Evolutionary conservation across 37 sponge, comb jelly and placozoan genomes (phyloP).

Genomic region (Beroe forskalii): DNA sequence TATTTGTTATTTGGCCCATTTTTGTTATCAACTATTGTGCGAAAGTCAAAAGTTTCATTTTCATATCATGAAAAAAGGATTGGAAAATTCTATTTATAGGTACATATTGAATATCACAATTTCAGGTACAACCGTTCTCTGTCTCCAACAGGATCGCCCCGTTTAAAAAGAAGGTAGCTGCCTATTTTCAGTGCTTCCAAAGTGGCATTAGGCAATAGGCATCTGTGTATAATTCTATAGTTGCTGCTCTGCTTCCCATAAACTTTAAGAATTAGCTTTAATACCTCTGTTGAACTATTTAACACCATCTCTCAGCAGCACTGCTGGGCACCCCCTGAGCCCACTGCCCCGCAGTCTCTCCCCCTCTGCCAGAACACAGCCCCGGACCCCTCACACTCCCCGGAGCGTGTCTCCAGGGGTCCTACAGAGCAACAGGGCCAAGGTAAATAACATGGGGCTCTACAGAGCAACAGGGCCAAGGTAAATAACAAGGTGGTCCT

Average conservation of each 20-base stretch:
- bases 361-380: neutral
- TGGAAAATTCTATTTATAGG: too few relatives aligned
- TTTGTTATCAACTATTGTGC: too few relatives aligned
- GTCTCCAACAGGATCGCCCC: conserved; percentile 48
- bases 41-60: too few relatives aligned
- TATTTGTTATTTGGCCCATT: neutral
- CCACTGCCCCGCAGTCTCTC: neutral
- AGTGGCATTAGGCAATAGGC: too few relatives aligned
- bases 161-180: conserved; percentile 31
- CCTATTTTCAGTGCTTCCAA: too few relatives aligned
- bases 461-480: neutral
- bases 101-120: too few relatives aligned
- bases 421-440: neutral
- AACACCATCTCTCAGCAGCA: neutral
- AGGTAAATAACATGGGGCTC: neutral
- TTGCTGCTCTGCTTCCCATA: too few relatives aligned
- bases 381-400: neutral
- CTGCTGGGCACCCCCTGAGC: neutral
- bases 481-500: too few relatives aligned
- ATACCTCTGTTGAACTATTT: too few relatives aligned
- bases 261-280: too few relatives aligned
- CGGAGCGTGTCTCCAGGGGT: neutral
- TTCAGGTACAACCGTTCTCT: conserved; percentile 59
- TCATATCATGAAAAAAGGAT: too few relatives aligned
- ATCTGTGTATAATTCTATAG: too few relatives aligned